phyloP scores from a whole-genome alignment of 1,140 invertebrate genomes.

The Drosophila varians region DNA sequence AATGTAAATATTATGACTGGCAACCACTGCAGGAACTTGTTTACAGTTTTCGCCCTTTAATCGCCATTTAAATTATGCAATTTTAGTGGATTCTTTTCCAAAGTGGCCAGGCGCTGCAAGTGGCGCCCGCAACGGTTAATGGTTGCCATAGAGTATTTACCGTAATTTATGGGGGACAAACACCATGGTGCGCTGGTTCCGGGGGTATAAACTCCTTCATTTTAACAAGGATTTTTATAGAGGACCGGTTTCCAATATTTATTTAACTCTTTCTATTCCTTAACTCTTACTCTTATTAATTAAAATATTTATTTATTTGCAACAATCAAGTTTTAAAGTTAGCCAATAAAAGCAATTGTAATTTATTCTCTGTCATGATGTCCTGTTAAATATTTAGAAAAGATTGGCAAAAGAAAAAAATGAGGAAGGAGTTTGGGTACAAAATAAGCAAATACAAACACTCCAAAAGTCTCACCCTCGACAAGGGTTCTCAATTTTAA shows the following conservation, averaged over 20 bases:
- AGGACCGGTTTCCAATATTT: too few species aligned
- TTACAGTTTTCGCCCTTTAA: conserved; percentile 62
- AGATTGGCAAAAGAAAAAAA: background rate
- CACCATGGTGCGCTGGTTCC: conserved; percentile 2
- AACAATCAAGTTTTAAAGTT: background rate
- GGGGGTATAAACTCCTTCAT: conserved; percentile 17
- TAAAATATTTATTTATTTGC: background rate
- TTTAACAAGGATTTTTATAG: background rate
- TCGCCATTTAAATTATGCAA: conserved; percentile 67
- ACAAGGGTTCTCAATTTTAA: conserved; percentile 16
- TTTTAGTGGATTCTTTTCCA: conserved; percentile 17
- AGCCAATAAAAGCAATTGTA: background rate
- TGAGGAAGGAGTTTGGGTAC: background rate
- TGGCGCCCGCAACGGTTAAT: conserved; percentile 20
- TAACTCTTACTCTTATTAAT: too few species aligned
- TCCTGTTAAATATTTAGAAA: conserved; percentile 1
- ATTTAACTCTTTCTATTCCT: too few species aligned
- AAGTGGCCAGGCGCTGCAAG: conserved; percentile 5
- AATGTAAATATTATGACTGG: conserved; percentile 58
- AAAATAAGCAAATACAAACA: background rate
- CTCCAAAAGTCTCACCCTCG: background rate
- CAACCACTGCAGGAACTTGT: conserved; percentile 68
- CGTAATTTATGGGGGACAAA: conserved; percentile 31
- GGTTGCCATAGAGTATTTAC: conserved; percentile 49
- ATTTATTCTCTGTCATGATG: conserved; percentile 1